Conservation (phyloP, 2,888 invertebrate genomes). For the Synanthedon andrenaeformis region DNA sequence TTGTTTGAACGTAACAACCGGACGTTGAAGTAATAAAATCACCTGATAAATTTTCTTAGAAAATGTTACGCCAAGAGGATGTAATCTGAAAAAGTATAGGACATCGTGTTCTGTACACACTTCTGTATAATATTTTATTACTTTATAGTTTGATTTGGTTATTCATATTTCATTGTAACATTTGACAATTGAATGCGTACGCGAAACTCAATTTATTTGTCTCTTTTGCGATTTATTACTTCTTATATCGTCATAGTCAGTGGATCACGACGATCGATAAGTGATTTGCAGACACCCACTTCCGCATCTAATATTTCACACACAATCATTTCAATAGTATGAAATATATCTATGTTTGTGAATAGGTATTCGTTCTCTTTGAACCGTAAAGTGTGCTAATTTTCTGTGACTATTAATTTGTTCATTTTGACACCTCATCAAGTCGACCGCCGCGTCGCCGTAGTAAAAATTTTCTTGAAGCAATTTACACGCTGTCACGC, state of each 20-base stretch:
- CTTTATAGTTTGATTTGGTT: not conserved
- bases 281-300: conserved; percentile 32
- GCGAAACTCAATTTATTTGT: conserved; percentile 27
- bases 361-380: not conserved
- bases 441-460: not conserved
- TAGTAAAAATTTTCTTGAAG: conserved; percentile 23
- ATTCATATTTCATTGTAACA: not conserved
- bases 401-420: conserved; percentile 13
- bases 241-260: conserved; percentile 34
- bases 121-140: too few species aligned
- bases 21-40: not conserved
- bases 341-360: not conserved
- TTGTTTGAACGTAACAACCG: not conserved
- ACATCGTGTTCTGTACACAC: too few species aligned
- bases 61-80: too few species aligned
- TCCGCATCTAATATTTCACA: conserved; percentile 52
- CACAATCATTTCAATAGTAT: conserved; percentile 19
- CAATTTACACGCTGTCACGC: conserved; percentile 50
- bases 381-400: conserved; percentile 1
- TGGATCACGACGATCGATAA: conserved; percentile 40
- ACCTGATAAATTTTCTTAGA: too few species aligned
- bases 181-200: conserved; percentile 10
- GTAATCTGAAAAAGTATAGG: too few species aligned
- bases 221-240: conserved; percentile 41
- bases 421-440: conserved; percentile 21